phyloP scores from a whole-genome alignment of 2,888 invertebrate genomes.

The Operophtera brumata region DNA sequence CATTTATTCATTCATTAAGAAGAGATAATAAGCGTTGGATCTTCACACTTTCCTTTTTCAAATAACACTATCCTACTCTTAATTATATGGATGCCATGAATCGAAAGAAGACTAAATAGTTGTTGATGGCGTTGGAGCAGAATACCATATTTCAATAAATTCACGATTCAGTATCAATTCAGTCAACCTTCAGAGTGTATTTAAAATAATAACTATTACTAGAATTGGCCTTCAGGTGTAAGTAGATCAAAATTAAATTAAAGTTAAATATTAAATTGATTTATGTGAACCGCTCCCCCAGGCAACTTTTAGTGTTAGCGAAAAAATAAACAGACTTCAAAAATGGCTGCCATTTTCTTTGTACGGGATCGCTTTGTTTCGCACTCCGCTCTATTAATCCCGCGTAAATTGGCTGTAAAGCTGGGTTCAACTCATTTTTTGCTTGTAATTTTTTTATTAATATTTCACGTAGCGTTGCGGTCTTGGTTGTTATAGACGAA shows the following conservation, averaged over 20 bases:
- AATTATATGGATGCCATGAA: too few relatives aligned
- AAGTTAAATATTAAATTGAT: background rate
- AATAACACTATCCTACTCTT: too few relatives aligned
- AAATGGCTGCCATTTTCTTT: conserved; percentile 21
- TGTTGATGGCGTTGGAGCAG: too few relatives aligned
- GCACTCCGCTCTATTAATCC: conserved; percentile 32
- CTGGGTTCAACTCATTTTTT: conserved; percentile 28
- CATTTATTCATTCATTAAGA: too few relatives aligned
- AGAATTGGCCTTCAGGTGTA: too few relatives aligned
- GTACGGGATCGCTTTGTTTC: conserved; percentile 22
- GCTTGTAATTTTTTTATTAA: conserved; percentile 29
- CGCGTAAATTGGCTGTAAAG: conserved; percentile 32
- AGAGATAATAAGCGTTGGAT: too few relatives aligned
- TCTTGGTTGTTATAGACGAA: conserved; percentile 4
- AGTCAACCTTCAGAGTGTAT: too few relatives aligned
- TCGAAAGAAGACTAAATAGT: too few relatives aligned
- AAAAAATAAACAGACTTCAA: conserved; percentile 14
- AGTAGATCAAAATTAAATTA: background rate
- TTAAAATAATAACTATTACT: too few relatives aligned
- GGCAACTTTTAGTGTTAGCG: background rate
- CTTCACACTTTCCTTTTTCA: too few relatives aligned
- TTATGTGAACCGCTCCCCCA: background rate
- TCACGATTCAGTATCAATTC: too few relatives aligned
- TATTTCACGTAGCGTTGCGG: conserved; percentile 18
- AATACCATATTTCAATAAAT: too few relatives aligned